Base-by-base conservation (phyloP, 1,140 invertebrate species). In the Agrypnia vestita region DNA sequence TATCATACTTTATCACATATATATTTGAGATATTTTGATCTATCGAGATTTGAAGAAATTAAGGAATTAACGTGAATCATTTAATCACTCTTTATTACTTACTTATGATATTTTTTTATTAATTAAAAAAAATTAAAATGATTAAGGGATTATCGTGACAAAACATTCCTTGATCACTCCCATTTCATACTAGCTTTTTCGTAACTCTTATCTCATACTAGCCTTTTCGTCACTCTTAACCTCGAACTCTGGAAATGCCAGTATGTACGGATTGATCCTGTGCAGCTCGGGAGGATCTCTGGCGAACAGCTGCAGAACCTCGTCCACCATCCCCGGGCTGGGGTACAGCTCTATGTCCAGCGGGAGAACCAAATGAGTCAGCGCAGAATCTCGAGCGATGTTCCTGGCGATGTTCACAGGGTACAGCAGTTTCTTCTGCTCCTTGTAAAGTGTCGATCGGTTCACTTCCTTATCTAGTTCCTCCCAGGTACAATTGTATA, bases 271-370 rank as follows among this genome's bases (percentile, higher is more conserved):
- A n/a, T 11, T 17, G 10, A 11, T 61, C 56, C 56, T 61, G 21
- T 61, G 15, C 3, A 64, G 61, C 82, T 86, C 87, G 43, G 96
- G 86, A 35, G 93, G 93, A 17, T 91, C 90, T 82, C 90, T 90
- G 3, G 93, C 92, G 69, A 96, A 93, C 95, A 96, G 95, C 81
- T 95, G 93, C 47, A 96, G 89, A 85, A 96, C 96, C 84, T 93
- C 92, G 8, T 90, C 89, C 15, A 94, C 93, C 76, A 96, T 85
- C 83, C 94, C 92, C n/a, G 95, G 94, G 89, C 93, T 96, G 15
- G 96, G 96, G 86, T 96, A 96, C 46, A 97, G 90, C 86, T 97
- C 96, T 82, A 97, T 96, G 86, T 97, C 96, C 13, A 95, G 96
- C 6, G 95, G 94, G 79, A 98, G 90, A 51, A 98, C 91, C 86